These are phyloP conservation scores for Acrocera orbiculus DNA, from an alignment of 2,888 invertebrate species.

Conservation along the genomic window DNA sequence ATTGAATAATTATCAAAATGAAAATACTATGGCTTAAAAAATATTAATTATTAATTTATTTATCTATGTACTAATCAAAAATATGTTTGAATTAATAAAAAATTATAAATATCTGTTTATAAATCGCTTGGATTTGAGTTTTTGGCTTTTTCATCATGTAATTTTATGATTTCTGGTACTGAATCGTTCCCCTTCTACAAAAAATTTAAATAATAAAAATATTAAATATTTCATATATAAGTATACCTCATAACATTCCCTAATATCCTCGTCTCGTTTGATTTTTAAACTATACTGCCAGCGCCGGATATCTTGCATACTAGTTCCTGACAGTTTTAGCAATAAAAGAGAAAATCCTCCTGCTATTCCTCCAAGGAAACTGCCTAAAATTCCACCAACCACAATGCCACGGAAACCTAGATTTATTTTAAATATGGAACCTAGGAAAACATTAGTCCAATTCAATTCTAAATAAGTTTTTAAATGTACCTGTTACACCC, in stretches of 20 bases:
- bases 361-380: constrained; percentile 39
- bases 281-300: constrained; percentile 37
- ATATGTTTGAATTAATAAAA: too few species aligned
- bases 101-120: too few species aligned
- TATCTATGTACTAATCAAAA: too few species aligned
- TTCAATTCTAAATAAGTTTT: neutral
- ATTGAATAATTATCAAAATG: too few species aligned
- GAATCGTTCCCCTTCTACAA: constrained; percentile 18
- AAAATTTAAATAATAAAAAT: constrained; percentile 1
- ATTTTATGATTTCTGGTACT: constrained; percentile 13
- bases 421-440: constrained; percentile 47
- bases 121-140: too few species aligned
- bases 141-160: constrained; percentile 13
- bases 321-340: constrained; percentile 38
- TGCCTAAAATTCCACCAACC: constrained; percentile 49
- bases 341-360: constrained; percentile 38
- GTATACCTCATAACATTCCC: constrained; percentile 19
- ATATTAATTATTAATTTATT: too few species aligned
- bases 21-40: too few species aligned
- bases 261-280: constrained; percentile 24
- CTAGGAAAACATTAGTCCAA: constrained; percentile 18
- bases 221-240: neutral
- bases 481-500: constrained; percentile 30
- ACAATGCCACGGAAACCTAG: constrained; percentile 48
- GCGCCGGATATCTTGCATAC: constrained; percentile 45